phyloP scores from a whole-genome alignment of 2,113 vertebrate genomes.

The Colius striatus region DNA sequence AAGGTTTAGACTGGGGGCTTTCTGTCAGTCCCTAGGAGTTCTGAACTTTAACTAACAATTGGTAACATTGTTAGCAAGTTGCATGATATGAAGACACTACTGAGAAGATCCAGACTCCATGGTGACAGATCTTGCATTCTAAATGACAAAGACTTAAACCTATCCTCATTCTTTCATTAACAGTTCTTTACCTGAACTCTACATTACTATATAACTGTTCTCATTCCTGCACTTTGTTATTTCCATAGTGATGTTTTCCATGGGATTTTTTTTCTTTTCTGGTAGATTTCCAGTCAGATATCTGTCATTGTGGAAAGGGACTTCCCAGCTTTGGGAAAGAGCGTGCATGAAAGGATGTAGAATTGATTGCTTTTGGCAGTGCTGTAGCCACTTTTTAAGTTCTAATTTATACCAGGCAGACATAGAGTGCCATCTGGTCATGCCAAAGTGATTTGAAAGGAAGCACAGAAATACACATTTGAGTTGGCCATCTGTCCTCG shows the following conservation, averaged over 20 bases:
- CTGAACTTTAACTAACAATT: not conserved
- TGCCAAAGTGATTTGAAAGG: conserved; percentile 39
- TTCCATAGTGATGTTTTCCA: not conserved
- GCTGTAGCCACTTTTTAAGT: not conserved
- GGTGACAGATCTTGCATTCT: not conserved
- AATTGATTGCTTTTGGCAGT: conserved; percentile 25
- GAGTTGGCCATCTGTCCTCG: conserved; percentile 34
- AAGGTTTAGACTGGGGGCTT: not conserved
- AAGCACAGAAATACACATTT: not conserved
- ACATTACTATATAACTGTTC: fast-evolving
- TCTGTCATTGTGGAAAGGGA: not conserved
- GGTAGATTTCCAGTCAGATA: not conserved
- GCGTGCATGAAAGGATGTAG: not conserved
- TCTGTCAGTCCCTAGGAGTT: not conserved
- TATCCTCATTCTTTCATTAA: not conserved
- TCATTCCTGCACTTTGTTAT: not conserved
- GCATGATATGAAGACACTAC: not conserved
- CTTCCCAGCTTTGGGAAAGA: not conserved
- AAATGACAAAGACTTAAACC: not conserved
- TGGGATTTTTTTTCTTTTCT: not conserved
- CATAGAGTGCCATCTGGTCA: not conserved
- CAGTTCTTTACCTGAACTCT: not conserved
- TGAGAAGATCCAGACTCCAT: not conserved
- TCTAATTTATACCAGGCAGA: conserved; percentile 40
- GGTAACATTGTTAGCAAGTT: fast-evolving